Evolutionary conservation across 64 coral and sea anemone genomes (phyloP), one percentile per base, ranked within the genome.

Genomic region (Montipora capricornis): DNA sequence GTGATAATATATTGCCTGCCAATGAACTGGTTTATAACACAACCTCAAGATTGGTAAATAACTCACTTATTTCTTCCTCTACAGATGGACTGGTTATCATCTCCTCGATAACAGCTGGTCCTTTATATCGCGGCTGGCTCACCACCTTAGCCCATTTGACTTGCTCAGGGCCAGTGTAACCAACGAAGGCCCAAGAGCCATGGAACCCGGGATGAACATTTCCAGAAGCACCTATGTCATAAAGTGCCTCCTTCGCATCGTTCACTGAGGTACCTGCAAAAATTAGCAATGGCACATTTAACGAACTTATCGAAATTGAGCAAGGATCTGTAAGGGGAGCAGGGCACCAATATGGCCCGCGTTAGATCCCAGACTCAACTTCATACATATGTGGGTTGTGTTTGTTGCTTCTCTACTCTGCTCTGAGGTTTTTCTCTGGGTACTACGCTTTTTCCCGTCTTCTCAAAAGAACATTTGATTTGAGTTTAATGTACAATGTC

Each of bases 191-290:
- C 98, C 98, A 99, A 14, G 98, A 99, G 5, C 91, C 98, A 47
- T 96, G 95, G 89, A 91, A 96, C n/a, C 98, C 98, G 20, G 98
- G 98, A 64, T 99, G 95, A 45, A 93, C 89, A 87, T 99, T 99
- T 7, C 98, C 98, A 44, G 90, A 81, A 13, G 93, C 95, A 29
- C 98, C 98, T 57, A 99, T 55, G n/a, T 84, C 68, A 67, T 74
- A 80, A 24, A 99, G 48, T 2, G 98, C 88, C 7, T 57, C 79
- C 80, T 99, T 99, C 6, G 98, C 94, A 19, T 99, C 95, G 29
- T 99, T 99, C 9, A 96, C 98, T 2, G 95, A 91, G 19, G 95
- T 96, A 74, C 98, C 98, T 99, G 15, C 45, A 48, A 58, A 84
- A 86, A 19, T 48, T 47, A 47, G 1, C 8, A 26, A 10, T 47